phyloP scores from a whole-genome alignment of 1,140 invertebrate genomes.

The Platorchestia sp. region DNA sequence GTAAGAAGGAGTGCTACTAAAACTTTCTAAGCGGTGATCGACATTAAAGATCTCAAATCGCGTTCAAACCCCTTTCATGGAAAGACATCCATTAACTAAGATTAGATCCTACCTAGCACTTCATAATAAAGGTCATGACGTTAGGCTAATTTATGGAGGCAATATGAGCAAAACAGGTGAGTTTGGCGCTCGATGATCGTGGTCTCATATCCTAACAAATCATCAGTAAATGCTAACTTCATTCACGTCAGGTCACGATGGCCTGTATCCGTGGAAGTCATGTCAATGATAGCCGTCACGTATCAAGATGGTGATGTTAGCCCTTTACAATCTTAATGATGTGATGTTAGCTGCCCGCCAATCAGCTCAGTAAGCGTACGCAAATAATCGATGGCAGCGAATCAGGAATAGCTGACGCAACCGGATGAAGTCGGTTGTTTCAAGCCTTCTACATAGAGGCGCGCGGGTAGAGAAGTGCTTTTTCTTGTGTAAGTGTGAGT shows the following conservation, averaged over 20 bases:
- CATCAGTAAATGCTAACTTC: neutral
- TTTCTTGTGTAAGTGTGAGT: too few species aligned
- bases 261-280: neutral
- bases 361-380: neutral
- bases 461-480: too few species aligned
- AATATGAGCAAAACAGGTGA: neutral
- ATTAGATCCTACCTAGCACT: neutral
- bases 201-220: neutral
- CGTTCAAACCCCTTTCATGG: neutral
- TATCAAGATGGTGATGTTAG: neutral
- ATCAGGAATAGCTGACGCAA: neutral
- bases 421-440: neutral
- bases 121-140: neutral
- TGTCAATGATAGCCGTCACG: neutral
- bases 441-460: too few species aligned
- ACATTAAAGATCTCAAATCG: too few species aligned
- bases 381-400: neutral
- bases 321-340: too few species aligned
- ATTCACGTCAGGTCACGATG: neutral
- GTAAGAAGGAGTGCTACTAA: neutral
- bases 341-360: neutral
- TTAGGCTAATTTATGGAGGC: neutral
- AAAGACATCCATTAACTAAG: neutral
- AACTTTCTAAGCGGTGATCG: neutral
- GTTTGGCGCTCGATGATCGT: neutral